Evolutionary conservation across 2,113 vertebrate species (phyloP), one percentile per base, ranked within the genome.

Genomic region (Chaetodon auriga): DNA sequence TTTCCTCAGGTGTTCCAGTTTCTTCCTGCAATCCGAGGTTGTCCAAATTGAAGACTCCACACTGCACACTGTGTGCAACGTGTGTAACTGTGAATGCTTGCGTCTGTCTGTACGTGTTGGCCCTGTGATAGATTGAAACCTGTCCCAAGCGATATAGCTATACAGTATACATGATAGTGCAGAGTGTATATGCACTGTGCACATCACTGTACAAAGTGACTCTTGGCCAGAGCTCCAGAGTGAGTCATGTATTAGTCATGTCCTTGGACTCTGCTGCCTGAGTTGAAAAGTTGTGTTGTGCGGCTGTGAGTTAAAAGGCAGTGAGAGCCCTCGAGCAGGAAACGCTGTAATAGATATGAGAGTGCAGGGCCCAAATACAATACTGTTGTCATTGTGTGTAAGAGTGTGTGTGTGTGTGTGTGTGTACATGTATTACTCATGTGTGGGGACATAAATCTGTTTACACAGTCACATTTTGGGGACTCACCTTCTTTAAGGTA

Each of bases 301-400:
- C n/a, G 19, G 41, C 57, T 68, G 36, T 45, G 19, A 58, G 46
- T 60, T 86, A 38, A 77, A 81, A 78, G 49, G 76, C 58, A 55
- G 19, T 5, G 77, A 49, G 63, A 58, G 43, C 64, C 83, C 76
- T 75, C 62, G 54, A 82, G 65, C 80, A 75, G 71, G 23, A 77
- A 80, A 77, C 51, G n/a, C 43, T 80, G 66, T 46, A 45, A 78
- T 23, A 72, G 30, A 73, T 72, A 72, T 65, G 64, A 41, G 3
- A 36, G 58, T 65, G 54, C 68, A 3, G 43, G 6, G 19, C 13
- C 6, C 43, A 63, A 38, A 69, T 60, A 53, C 61, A 81, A 21
- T 54, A 45, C 21, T 70, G 13, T 36, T 65, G 64, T 75, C 49
- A 60, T 36, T n/a, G 48, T 78, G 80, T 74, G 75, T 43, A 7